phyloP scores from a whole-genome alignment of 2,113 vertebrate genomes.

The Apodemus speciosus region DNA sequence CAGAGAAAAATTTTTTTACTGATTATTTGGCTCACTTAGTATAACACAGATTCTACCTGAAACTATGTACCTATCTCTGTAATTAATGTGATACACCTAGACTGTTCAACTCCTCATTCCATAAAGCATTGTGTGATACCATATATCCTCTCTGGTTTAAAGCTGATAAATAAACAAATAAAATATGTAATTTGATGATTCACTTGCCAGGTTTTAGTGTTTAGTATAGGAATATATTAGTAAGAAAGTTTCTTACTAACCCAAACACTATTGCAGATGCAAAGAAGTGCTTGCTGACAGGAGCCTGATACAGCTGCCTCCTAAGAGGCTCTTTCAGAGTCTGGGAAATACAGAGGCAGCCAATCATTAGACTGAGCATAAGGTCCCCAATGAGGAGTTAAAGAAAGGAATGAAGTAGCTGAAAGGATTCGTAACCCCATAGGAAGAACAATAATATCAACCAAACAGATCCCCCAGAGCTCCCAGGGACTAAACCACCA shows the following conservation, averaged over 20 bases:
- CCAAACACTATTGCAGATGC: no score
- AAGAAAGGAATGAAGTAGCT: no score
- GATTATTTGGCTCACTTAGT: neutral
- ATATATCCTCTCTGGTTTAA: constrained; percentile 1
- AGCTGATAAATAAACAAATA: neutral
- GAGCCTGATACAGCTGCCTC: no score
- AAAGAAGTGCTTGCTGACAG: no score
- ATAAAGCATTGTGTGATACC: neutral
- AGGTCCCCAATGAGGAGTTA: no score
- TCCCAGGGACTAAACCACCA: no score
- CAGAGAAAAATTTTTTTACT: constrained; percentile 5
- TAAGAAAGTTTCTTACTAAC: neutral
- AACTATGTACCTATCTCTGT: neutral
- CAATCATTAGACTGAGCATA: no score
- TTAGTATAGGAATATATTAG: neutral
- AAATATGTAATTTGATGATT: neutral
- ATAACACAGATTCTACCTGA: neutral
- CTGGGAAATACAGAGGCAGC: no score
- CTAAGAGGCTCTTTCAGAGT: no score
- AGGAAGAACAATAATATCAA: no score
- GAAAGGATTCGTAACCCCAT: no score
- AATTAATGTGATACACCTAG: neutral
- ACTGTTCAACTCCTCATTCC: neutral
- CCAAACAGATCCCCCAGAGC: no score
- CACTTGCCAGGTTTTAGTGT: neutral